Evolutionary conservation across 2,797 vertebrate species (phyloP), one percentile per base, ranked within the genome.

Genomic region (Silurus lanzhouensis): DNA sequence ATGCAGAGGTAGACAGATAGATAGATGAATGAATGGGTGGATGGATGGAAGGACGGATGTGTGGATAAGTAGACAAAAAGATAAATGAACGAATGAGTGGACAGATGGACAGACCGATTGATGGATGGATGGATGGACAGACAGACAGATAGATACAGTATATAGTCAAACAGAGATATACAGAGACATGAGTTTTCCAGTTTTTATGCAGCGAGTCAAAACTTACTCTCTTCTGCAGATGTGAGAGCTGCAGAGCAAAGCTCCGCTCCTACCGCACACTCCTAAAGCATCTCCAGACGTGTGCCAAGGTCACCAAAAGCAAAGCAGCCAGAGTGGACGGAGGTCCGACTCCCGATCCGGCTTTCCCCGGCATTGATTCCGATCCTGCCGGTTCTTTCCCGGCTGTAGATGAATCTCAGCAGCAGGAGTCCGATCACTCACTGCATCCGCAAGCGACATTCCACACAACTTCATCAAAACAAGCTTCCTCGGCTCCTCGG

Each of bases 281-380:
- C 84, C 96, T 99, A 91, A 97, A 97, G 89, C 98, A 99, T 91
- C 93, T 99, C 57, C 97, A 98, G 89, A 97, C 97, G 83, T 99
- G 98, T 78, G 96, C 96, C 13, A 97, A 98, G 91, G 94, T 96
- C 27, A 79, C 95, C 57, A 93, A 95, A 83, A 94, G 93, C 88
- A 95, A 95, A n/a, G 20, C 91, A 1, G 88, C 90, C 0, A 93
- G 84, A 85, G 20, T 82, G 0, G 60, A 91, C 55, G n/a, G 71
- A 15, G 83, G 84, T 38, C 20, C 14, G 3, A 31, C 57, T 31
- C 44, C 66, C 8, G 88, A 89, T 17, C 1, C 20, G n/a, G 74
- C 83, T 14, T 9, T 87, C 85, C 66, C 83, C 46, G 89, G 13
- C 0, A 27, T 20, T 44, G 91, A 88, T 44, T 92, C 0, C 92